Evolutionary conservation across 1,140 invertebrate species (phyloP).

Genomic region (Camponotus floridanus): DNA sequence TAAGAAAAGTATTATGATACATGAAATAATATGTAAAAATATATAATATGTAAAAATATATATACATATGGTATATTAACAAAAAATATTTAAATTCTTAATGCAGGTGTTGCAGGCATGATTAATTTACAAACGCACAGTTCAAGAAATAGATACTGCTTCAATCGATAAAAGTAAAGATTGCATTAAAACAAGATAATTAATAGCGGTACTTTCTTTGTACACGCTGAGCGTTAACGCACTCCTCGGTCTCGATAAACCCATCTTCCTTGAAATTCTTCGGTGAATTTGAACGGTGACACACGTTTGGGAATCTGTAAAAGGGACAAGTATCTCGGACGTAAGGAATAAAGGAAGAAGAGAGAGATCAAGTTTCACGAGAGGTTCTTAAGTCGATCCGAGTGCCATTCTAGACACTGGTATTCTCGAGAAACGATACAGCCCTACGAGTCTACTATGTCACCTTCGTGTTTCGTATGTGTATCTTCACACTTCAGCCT

Average conservation of each 20-base stretch:
- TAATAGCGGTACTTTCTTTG: conserved; percentile 3
- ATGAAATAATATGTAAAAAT: too few species aligned
- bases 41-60: too few species aligned
- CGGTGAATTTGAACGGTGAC: conserved; percentile 70
- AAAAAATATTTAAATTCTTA: background rate
- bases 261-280: conserved; percentile 68
- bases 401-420: conserved; percentile 69
- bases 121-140: background rate
- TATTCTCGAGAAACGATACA: conserved; percentile 67
- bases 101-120: background rate
- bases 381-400: conserved; percentile 72
- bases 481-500: conserved; percentile 27
- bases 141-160: background rate
- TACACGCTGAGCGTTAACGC: conserved; percentile 57
- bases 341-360: conserved; percentile 66
- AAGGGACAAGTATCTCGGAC: conserved; percentile 61
- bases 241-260: conserved; percentile 60
- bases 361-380: conserved; percentile 67
- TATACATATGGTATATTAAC: background rate
- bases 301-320: conserved; percentile 69
- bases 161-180: background rate
- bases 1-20: too few species aligned
- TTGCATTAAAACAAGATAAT: background rate
- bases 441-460: conserved; percentile 41
- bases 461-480: conserved; percentile 38